Percentiles rank a stretch among this genome's conserved stretches.
These are phyloP conservation scores for Sebastes diploproa DNA, from an alignment of 2,797 vertebrate species.

Conservation along the genomic window DNA sequence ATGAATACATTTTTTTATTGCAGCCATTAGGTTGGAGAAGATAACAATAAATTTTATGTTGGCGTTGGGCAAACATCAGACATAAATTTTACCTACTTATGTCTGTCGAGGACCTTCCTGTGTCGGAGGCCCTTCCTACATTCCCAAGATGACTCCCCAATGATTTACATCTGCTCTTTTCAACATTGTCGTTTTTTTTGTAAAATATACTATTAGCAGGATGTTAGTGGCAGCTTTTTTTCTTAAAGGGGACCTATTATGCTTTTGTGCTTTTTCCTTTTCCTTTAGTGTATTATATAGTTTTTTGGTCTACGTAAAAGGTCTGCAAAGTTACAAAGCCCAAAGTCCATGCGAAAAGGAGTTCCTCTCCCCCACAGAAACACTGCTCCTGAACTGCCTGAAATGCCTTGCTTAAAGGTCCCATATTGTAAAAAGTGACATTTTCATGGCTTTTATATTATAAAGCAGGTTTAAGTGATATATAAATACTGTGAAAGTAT, in stretches of 20 bases:
- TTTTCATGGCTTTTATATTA: too few species aligned
- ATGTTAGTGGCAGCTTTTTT: slow-evolving; percentile 40
- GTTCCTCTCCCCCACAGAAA: too few species aligned
- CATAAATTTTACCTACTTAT: slow-evolving; percentile 30
- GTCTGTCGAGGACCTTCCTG: slow-evolving; percentile 23
- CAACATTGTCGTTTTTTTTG: slow-evolving; percentile 35
- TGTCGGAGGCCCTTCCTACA: slow-evolving; percentile 10
- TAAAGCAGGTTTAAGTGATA: too few species aligned
- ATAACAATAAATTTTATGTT: slow-evolving; percentile 33
- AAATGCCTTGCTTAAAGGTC: too few species aligned
- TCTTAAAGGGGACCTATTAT: not conserved
- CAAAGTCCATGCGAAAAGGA: too few species aligned
- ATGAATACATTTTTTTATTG: slow-evolving; percentile 14
- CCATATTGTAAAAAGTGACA: too few species aligned
- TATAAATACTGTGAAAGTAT: too few species aligned
- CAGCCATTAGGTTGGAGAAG: slow-evolving; percentile 11
- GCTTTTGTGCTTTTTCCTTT: too few species aligned
- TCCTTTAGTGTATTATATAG: too few species aligned
- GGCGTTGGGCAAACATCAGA: slow-evolving; percentile 3
- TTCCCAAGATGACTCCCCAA: slow-evolving; percentile 25
- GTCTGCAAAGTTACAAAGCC: too few species aligned
- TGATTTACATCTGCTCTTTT: slow-evolving; percentile 47
- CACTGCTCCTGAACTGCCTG: too few species aligned
- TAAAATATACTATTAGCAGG: slow-evolving; percentile 31
- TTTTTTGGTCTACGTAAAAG: too few species aligned